Evolutionary conservation across 2,888 invertebrate species (phyloP).

Genomic region (Gerosis bhagava): DNA sequence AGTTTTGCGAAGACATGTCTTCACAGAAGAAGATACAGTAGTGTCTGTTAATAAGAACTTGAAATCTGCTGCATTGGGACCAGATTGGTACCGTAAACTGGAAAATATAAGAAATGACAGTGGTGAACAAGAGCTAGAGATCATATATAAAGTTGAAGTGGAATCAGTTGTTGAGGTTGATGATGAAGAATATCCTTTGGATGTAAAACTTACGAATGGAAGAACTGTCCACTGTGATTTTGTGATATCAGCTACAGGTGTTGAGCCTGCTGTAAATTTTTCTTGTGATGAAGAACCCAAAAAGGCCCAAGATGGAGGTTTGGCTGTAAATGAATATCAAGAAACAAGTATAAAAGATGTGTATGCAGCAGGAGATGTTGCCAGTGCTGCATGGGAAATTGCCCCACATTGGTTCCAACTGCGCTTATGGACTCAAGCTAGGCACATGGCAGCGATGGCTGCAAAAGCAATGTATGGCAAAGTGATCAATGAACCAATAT

Average conservation of each 20-base stretch:
- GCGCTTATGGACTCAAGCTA: conserved; percentile 98
- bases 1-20: conserved; percentile 85
- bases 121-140: conserved; percentile 75
- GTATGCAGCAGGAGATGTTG: conserved; percentile 98
- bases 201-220: conserved; percentile 88
- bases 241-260: conserved; percentile 97
- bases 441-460: conserved; percentile 98
- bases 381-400: conserved; percentile 89
- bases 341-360: conserved; percentile 89
- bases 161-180: conserved; percentile 57
- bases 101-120: conserved; percentile 78
- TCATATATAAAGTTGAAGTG: conserved; percentile 84
- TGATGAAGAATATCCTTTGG: conserved; percentile 84
- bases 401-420: conserved; percentile 96
- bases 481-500: conserved; percentile 82
- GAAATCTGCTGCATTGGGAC: conserved; percentile 96
- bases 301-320: conserved; percentile 88
- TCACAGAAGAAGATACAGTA: conserved; percentile 79
- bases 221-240: conserved; percentile 91
- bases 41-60: conserved; percentile 64
- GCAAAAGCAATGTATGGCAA: conserved; percentile 93
- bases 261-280: conserved; percentile 86
- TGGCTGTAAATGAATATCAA: conserved; percentile 93
- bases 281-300: conserved; percentile 75
- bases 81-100: conserved; percentile 95